phyloP scores from a whole-genome alignment of 2,888 invertebrate species.

The Hemithea aestivaria region DNA sequence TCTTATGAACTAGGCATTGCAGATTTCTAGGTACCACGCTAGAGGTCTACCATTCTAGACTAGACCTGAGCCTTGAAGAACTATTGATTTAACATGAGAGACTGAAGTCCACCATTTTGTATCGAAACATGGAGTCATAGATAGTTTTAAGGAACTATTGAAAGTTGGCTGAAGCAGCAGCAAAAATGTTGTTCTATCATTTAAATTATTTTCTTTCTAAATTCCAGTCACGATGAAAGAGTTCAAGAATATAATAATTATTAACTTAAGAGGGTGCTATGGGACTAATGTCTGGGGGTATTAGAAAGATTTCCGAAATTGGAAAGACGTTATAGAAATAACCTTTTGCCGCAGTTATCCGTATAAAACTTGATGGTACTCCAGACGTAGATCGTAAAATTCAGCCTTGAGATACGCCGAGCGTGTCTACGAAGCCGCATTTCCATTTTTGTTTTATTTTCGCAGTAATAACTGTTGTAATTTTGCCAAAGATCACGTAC shows the following conservation, averaged over 20 bases:
- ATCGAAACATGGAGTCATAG: constrained; percentile 4
- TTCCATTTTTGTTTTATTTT: constrained; percentile 22
- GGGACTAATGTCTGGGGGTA: too few species aligned
- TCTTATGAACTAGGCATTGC: too few species aligned
- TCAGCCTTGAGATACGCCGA: constrained; percentile 27
- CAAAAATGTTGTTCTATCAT: too few species aligned
- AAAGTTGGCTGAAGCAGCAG: too few species aligned
- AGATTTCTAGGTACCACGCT: constrained; percentile 1
- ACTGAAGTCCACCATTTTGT: constrained; percentile 50
- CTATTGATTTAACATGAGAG: constrained; percentile 24
- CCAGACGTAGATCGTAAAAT: constrained; percentile 28
- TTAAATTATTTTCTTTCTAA: too few species aligned
- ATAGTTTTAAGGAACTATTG: too few species aligned
- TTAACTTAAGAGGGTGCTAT: too few species aligned
- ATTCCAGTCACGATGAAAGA: too few species aligned
- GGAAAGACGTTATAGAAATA: constrained; percentile 19
- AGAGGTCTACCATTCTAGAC: constrained; percentile 17
- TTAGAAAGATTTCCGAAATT: constrained; percentile 9
- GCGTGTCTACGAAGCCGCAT: constrained; percentile 24
- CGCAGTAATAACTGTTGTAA: constrained; percentile 17
- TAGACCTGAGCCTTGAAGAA: constrained; percentile 21
- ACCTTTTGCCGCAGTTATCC: constrained; percentile 28
- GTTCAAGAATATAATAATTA: too few species aligned
- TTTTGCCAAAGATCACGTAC: constrained; percentile 15
- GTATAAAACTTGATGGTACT: constrained; percentile 28